phyloP scores from a whole-genome alignment of 1,140 invertebrate species.

The Trinorchestia longiramus region DNA sequence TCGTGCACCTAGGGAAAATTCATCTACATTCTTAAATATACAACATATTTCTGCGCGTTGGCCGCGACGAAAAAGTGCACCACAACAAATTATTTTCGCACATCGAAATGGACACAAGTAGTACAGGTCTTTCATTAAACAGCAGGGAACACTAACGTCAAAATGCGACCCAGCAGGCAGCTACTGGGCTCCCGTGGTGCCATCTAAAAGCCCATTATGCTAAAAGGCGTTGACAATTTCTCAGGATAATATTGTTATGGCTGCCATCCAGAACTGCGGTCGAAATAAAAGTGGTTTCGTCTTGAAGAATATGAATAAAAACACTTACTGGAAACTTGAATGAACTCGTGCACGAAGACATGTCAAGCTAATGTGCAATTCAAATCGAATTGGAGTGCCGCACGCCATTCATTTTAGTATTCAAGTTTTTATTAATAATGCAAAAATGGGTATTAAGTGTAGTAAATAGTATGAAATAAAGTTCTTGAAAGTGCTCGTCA shows the following conservation, averaged over 20 bases:
- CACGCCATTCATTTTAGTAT: neutral
- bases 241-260: slow-evolving; percentile 8
- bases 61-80: neutral
- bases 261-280: neutral
- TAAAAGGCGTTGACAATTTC: slow-evolving; percentile 23
- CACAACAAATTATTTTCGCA: neutral
- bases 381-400: neutral
- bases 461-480: neutral
- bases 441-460: neutral
- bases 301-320: neutral
- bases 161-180: neutral
- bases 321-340: neutral
- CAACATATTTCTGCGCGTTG: neutral
- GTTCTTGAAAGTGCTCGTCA: neutral
- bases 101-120: neutral
- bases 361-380: neutral
- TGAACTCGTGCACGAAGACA: neutral
- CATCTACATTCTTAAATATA: neutral
- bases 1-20: neutral
- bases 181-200: neutral
- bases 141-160: neutral
- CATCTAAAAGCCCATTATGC: neutral
- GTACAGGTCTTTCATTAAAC: neutral
- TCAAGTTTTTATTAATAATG: neutral
- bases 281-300: neutral